Percentiles rank a stretch among this genome's conserved stretches.
phyloP scores from a whole-genome alignment of 2,797 vertebrate genomes.

The Neostethus bicornis region DNA sequence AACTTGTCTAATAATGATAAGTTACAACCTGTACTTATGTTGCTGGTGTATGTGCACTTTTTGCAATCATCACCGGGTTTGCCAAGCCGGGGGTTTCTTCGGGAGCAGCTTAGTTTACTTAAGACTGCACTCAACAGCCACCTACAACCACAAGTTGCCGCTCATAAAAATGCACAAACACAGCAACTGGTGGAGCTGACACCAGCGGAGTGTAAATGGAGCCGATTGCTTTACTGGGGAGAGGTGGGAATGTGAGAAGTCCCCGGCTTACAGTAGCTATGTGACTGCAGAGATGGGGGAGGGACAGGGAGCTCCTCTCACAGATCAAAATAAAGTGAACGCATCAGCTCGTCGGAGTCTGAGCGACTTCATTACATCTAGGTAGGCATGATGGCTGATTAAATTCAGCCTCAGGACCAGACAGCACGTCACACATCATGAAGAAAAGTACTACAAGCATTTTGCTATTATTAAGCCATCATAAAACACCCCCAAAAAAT shows the following conservation, averaged over 20 bases:
- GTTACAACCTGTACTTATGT: constrained; percentile 8
- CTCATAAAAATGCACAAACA: constrained; percentile 78
- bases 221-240: constrained; percentile 79
- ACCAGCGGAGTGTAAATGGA: constrained; percentile 75
- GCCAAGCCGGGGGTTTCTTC: constrained; percentile 13
- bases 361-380: constrained; percentile 18
- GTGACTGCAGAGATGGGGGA: constrained; percentile 11
- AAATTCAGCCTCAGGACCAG: constrained; percentile 18
- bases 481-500: background rate
- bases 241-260: constrained; percentile 78
- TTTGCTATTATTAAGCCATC: constrained; percentile 3
- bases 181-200: constrained; percentile 76
- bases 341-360: constrained; percentile 56
- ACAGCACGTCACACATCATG: constrained; percentile 10
- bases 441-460: constrained; percentile 1
- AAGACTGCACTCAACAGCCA: constrained; percentile 31
- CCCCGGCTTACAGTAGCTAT: constrained; percentile 63
- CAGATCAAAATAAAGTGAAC: constrained; percentile 65
- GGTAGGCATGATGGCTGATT: constrained; percentile 19
- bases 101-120: constrained; percentile 33
- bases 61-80: background rate
- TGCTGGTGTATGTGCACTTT: background rate
- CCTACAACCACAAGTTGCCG: constrained; percentile 44
- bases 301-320: constrained; percentile 38
- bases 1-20: background rate